Conservation (phyloP, 2,888 invertebrate species). For the Lacanobia oleracea region DNA sequence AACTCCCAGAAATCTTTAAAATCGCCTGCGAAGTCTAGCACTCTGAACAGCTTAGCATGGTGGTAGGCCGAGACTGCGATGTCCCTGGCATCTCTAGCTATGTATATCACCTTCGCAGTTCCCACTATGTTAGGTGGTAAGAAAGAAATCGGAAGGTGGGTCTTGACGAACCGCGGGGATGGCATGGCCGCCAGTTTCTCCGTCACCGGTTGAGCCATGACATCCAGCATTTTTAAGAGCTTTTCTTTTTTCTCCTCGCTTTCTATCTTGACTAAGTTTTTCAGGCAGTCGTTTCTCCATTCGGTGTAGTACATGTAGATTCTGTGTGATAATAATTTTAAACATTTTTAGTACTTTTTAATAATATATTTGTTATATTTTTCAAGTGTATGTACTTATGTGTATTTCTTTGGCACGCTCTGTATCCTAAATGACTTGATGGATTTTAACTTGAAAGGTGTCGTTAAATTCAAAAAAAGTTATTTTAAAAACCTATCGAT, state of each 20-base stretch:
- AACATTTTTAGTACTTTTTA: no score
- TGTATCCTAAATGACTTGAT: no score
- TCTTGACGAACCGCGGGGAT: slow-evolving; percentile 91
- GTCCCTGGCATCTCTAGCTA: slow-evolving; percentile 95
- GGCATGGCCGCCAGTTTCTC: slow-evolving; percentile 57
- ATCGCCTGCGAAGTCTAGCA: slow-evolving; percentile 84
- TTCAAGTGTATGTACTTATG: no score
- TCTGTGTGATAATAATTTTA: slow-evolving; percentile 20
- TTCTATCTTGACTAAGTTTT: slow-evolving; percentile 16
- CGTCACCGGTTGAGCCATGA: slow-evolving; percentile 36
- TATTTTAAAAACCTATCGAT: no score
- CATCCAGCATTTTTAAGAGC: slow-evolving; percentile 32
- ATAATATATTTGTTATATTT: no score
- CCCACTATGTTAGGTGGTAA: slow-evolving; percentile 90
- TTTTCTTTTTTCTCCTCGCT: slow-evolving; percentile 12
- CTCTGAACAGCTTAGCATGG: slow-evolving; percentile 88
- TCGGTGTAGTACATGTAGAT: slow-evolving; percentile 38
- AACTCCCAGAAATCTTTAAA: slow-evolving; percentile 92
- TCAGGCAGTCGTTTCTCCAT: slow-evolving; percentile 30
- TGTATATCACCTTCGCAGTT: slow-evolving; percentile 91
- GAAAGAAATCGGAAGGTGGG: slow-evolving; percentile 93
- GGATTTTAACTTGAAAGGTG: no score
- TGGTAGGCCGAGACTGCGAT: slow-evolving; percentile 94
- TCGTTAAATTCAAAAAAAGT: no score
- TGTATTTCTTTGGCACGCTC: no score